A percentile compares a stretch with the other conserved stretches of the same genome.
phyloP scores from a whole-genome alignment of 2,113 vertebrate genomes.

The Lepisosteus osseus region DNA sequence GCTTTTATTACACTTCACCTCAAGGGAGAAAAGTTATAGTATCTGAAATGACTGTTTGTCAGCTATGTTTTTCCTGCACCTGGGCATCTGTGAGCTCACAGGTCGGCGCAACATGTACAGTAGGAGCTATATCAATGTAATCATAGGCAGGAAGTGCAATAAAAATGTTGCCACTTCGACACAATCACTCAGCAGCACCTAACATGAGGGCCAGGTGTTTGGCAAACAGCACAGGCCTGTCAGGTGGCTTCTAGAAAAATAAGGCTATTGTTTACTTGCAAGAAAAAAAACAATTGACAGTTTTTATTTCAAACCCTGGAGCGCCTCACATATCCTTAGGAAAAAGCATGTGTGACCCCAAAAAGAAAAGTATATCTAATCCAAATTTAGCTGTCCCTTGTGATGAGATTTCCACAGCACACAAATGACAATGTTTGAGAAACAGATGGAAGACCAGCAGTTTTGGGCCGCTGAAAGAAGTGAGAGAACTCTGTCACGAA shows the following conservation, averaged over 20 bases:
- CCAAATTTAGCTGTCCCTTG: too few relatives aligned
- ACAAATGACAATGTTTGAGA: background rate
- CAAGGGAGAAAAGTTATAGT: too few relatives aligned
- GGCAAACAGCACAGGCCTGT: constrained; percentile 35
- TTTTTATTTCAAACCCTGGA: background rate
- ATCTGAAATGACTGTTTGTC: too few relatives aligned
- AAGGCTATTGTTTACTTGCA: constrained; percentile 27
- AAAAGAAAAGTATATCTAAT: too few relatives aligned
- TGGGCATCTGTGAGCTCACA: constrained; percentile 41
- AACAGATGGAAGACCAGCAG: background rate
- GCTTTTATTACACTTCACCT: too few relatives aligned
- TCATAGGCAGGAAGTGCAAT: constrained; percentile 52
- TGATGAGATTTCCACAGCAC: too few relatives aligned
- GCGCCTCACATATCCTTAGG: background rate
- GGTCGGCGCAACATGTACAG: constrained; percentile 18
- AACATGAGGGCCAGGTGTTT: constrained; percentile 45
- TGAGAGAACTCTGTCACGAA: background rate
- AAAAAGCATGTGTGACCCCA: too few relatives aligned
- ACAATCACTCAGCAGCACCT: constrained; percentile 47
- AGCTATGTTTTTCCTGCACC: constrained; percentile 36
- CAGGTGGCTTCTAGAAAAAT: constrained; percentile 42
- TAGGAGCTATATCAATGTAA: constrained; percentile 51
- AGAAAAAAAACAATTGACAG: background rate
- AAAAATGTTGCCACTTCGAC: constrained; percentile 45
- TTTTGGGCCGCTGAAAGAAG: background rate